Evolutionary conservation across 1,140 invertebrate genomes (phyloP).

Genomic region (Oreohelix idahoensis): DNA sequence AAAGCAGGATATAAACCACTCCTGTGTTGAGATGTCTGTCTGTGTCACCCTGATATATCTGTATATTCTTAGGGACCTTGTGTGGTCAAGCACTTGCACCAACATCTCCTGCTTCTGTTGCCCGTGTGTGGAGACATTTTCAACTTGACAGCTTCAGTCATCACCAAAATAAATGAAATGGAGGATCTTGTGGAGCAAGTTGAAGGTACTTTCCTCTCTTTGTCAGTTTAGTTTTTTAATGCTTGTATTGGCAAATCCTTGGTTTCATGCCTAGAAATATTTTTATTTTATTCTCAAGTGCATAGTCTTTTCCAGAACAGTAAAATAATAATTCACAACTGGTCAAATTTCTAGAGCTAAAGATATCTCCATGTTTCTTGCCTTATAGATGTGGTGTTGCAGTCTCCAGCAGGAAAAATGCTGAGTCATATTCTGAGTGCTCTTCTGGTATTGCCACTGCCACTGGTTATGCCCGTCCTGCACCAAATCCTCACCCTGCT

Average conservation of each 20-base stretch:
- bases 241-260: too few relatives aligned
- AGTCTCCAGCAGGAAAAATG: slow-evolving; percentile 77
- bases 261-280: too few relatives aligned
- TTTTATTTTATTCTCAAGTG: too few relatives aligned
- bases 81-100: slow-evolving; percentile 72
- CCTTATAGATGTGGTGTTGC: slow-evolving; percentile 73
- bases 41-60: not conserved
- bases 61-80: slow-evolving; percentile 36
- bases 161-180: slow-evolving; percentile 8
- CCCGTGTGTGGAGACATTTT: slow-evolving; percentile 75
- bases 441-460: slow-evolving; percentile 75
- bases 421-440: slow-evolving; percentile 77
- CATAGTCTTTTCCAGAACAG: too few relatives aligned
- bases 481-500: slow-evolving; percentile 75
- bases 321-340: not conserved
- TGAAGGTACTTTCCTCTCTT: slow-evolving; percentile 41
- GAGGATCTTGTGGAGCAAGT: slow-evolving; percentile 43
- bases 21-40: too few relatives aligned
- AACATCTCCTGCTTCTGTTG: slow-evolving; percentile 75
- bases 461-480: slow-evolving; percentile 71
- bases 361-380: not conserved
- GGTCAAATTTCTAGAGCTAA: not conserved
- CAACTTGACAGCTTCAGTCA: slow-evolving; percentile 55
- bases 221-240: not conserved
- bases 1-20: too few relatives aligned